Percentiles rank a stretch among this genome's conserved stretches.
These are phyloP conservation scores for Rhynchonycteris naso DNA, from an alignment of 2,797 vertebrate species.

Conservation along the genomic window DNA sequence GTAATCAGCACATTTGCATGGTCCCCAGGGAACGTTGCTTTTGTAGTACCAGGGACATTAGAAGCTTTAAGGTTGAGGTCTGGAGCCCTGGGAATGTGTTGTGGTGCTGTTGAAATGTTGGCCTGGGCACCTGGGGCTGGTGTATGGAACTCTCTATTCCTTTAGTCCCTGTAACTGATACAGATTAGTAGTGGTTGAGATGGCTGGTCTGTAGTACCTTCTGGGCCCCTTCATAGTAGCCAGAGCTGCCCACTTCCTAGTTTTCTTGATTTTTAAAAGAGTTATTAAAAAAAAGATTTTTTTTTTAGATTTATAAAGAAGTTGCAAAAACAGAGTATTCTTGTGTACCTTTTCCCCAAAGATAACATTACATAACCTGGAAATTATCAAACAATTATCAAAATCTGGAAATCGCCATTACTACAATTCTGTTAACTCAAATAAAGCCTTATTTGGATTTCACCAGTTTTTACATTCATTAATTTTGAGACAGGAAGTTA, in stretches of 20 bases:
- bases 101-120: neutral
- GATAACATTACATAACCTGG: neutral
- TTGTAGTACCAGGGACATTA: neutral
- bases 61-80: neutral
- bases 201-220: neutral
- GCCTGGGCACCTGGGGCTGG: neutral
- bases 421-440: neutral
- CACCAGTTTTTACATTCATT: neutral
- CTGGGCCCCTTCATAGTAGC: neutral
- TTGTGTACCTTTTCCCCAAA: neutral
- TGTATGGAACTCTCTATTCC: neutral
- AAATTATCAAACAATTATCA: neutral
- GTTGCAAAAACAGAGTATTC: neutral
- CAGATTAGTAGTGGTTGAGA: neutral
- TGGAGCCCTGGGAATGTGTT: neutral
- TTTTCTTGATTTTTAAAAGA: constrained; percentile 7
- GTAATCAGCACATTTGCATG: neutral
- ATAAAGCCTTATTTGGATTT: neutral
- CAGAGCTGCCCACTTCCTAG: neutral
- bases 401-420: neutral
- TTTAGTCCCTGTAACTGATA: neutral
- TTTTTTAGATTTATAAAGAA: neutral
- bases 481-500: neutral
- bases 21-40: neutral
- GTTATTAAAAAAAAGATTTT: neutral